Evolutionary conservation across 2,113 vertebrate genomes (phyloP), one percentile per base, ranked within the genome.

Genomic region (Crotalus tigris): DNA sequence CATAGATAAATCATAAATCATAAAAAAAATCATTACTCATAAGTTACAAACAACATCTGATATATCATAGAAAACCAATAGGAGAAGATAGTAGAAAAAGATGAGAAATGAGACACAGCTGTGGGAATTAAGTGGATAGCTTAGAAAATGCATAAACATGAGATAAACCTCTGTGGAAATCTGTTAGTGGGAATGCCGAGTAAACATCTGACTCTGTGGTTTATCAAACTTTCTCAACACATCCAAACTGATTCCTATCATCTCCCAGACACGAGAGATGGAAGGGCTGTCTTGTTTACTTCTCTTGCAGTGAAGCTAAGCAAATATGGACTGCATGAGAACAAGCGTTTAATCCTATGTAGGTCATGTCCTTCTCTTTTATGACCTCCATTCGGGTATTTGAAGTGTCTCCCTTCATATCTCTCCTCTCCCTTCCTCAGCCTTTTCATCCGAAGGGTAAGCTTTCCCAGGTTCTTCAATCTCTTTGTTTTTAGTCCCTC

Each of bases 221-320:
- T 93, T 94, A 92, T 92, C 93, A 95, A 96, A 95, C 95, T 95
- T 95, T 95, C 92, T 94, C 92, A 91, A 94, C 96, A 96, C 90
- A 92, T 90, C 92, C 59, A 54, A 24, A 85, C 94, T 57, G 92
- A 49, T 94, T 92, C 92, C 0, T 19, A 39, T 93, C 33, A 88
- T 91, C 49, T 54, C 6, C 46, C 29, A 64, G 64, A 88, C 6
- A 39, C 57, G 87, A 58, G 54, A 94, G 33, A 39, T 15, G 75
- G 7, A 81, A 46, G 9, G 17, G n/a, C 10, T 26, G 46, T 92
- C 94, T 93, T 69, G 0, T 88, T 90, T 85, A 91, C 58, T 91
- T 39, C 21, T 51, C 91, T 69, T 54, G 86, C 21, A 19, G 90
- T 46, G 87, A 93, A 86, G 92, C 33, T 88, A 90, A 92, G 86